A percentile compares a stretch with the other conserved stretches of the same genome.
These are phyloP conservation scores for Mola mola DNA, from an alignment of 2,113 vertebrate genomes.

Conservation along the genomic window DNA sequence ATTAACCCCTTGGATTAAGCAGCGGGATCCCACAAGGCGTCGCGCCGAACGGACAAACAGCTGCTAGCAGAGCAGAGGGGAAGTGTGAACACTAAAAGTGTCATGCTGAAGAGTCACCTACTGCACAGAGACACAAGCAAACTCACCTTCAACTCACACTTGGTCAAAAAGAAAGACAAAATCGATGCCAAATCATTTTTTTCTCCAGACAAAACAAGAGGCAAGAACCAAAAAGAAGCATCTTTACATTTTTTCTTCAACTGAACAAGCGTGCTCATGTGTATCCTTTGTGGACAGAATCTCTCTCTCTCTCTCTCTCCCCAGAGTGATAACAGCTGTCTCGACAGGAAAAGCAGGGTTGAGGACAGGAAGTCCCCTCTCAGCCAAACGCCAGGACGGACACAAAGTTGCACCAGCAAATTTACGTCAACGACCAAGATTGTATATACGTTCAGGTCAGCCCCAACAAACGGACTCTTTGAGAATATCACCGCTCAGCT, in stretches of 20 bases:
- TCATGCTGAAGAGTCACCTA: slow-evolving; percentile 7
- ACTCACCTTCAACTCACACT: no score
- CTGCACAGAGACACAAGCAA: not conserved
- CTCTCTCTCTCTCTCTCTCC: slow-evolving; percentile 13
- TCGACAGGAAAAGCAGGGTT: slow-evolving; percentile 41
- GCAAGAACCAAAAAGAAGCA: not conserved
- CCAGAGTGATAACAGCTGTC: slow-evolving; percentile 34
- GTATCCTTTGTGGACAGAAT: slow-evolving; percentile 36
- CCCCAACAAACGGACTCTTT: not conserved
- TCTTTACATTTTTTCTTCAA: not conserved
- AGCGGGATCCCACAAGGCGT: slow-evolving; percentile 51
- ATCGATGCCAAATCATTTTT: no score
- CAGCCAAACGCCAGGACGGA: slow-evolving; percentile 48
- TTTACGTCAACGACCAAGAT: slow-evolving; percentile 50
- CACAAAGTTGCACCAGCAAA: slow-evolving; percentile 41
- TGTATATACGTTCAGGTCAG: slow-evolving; percentile 42
- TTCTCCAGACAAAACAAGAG: not conserved
- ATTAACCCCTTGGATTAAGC: slow-evolving; percentile 60
- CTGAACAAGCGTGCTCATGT: not conserved
- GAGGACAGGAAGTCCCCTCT: slow-evolving; percentile 58
- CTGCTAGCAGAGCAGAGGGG: slow-evolving; percentile 13
- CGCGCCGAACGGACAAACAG: slow-evolving; percentile 55
- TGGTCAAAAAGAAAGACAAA: no score
- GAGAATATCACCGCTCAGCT: no score
- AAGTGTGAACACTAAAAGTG: slow-evolving; percentile 33